Conservation (phyloP, 2,888 invertebrate genomes). For the Crepidodera aurea region DNA sequence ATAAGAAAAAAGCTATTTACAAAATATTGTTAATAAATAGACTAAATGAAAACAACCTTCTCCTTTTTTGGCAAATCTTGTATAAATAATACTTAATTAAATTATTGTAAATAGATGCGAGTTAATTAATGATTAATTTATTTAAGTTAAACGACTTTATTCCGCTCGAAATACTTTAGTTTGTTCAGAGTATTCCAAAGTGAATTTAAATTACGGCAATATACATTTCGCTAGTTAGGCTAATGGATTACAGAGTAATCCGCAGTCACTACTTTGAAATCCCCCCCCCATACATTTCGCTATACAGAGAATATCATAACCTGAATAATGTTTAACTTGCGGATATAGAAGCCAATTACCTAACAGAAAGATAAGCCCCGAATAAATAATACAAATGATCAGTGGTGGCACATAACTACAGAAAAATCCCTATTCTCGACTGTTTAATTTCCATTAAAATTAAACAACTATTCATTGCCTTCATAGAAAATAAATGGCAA, state of each 20-base stretch:
- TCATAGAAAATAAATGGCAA: too few relatives aligned
- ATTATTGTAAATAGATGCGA: conserved; percentile 2
- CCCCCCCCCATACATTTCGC: neutral
- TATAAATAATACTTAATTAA: conserved; percentile 1
- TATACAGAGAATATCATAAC: conserved; percentile 10
- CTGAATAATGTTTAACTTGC: conserved; percentile 14
- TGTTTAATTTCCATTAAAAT: too few relatives aligned
- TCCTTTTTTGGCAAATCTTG: too few relatives aligned
- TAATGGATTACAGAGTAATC: too few relatives aligned
- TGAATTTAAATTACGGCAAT: conserved; percentile 7
- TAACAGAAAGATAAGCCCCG: conserved; percentile 9
- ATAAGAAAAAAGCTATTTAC: too few relatives aligned
- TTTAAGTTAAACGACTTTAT: conserved; percentile 14
- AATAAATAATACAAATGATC: conserved; percentile 4
- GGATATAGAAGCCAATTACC: conserved; percentile 11
- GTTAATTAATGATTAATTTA: conserved; percentile 13
- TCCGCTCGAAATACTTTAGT: conserved; percentile 10
- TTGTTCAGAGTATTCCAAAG: conserved; percentile 12
- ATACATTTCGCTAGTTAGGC: neutral
- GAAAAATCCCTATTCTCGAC: too few relatives aligned
- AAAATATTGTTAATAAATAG: too few relatives aligned
- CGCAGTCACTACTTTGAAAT: too few relatives aligned
- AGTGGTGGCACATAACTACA: conserved; percentile 5
- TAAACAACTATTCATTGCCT: too few relatives aligned
- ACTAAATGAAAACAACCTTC: too few relatives aligned